Percentiles rank a stretch among this genome's conserved stretches.
These are phyloP conservation scores for Channa striata DNA, from an alignment of 2,797 vertebrate genomes.

Conservation along the genomic window DNA sequence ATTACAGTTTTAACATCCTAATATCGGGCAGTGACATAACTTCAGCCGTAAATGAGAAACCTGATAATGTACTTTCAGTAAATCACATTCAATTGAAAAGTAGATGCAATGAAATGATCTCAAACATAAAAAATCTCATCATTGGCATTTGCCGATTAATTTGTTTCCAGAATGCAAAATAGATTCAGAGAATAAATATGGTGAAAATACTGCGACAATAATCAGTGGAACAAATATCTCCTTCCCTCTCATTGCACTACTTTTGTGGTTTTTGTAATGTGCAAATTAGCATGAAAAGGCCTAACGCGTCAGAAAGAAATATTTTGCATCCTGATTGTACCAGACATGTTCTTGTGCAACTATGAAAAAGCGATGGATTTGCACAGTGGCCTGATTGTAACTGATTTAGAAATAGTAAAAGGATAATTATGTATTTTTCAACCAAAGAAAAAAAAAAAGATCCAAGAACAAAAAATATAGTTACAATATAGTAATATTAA, in stretches of 20 bases:
- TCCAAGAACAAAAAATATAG: neutral
- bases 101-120: slow-evolving; percentile 1
- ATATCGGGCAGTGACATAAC: slow-evolving; percentile 14
- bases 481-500: neutral
- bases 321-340: neutral
- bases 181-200: slow-evolving; percentile 9
- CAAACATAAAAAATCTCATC: neutral
- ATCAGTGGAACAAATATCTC: slow-evolving; percentile 6
- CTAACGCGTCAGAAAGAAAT: too few relatives aligned
- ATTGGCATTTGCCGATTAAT: slow-evolving; percentile 11
- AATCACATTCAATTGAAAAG: slow-evolving; percentile 17
- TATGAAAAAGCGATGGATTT: neutral
- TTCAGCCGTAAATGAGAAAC: too few relatives aligned
- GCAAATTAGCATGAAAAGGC: slow-evolving; percentile 2
- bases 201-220: slow-evolving; percentile 1
- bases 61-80: slow-evolving; percentile 22
- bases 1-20: slow-evolving; percentile 1
- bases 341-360: neutral
- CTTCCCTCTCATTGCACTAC: neutral
- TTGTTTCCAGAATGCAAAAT: slow-evolving; percentile 31
- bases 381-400: too few relatives aligned
- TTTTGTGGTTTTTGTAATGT: neutral
- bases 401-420: neutral
- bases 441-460: too few relatives aligned
- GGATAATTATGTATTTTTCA: neutral